These are phyloP conservation scores for Papilio glaucus DNA, from an alignment of 1,140 invertebrate species.

Conservation along the genomic window DNA sequence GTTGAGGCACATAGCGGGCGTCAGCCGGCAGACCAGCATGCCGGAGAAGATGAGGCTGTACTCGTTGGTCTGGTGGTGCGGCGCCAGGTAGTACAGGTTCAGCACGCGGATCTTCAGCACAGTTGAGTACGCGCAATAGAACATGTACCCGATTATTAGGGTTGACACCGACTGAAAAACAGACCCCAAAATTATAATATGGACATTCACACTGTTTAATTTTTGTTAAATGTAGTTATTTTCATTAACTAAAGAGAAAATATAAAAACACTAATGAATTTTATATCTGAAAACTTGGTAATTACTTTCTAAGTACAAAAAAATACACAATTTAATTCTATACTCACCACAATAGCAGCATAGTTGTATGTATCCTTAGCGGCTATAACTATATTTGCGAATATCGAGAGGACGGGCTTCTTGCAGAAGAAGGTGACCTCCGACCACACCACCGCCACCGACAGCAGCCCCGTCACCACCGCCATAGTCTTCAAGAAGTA, in stretches of 20 bases:
- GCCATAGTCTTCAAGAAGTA: constrained; percentile 90
- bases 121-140: constrained; percentile 98
- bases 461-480: constrained; percentile 90
- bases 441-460: constrained; percentile 97
- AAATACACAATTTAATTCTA: background rate
- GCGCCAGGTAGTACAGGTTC: constrained; percentile 98
- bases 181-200: constrained; percentile 39
- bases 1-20: constrained; percentile 99
- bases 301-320: background rate
- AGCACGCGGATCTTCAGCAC: constrained; percentile 97
- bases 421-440: constrained; percentile 99
- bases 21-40: constrained; percentile 98
- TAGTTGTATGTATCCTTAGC: constrained; percentile 95
- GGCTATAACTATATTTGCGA: constrained; percentile 95
- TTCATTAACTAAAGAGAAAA: no score
- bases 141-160: constrained; percentile 95
- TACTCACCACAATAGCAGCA: constrained; percentile 95
- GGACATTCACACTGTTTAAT: no score
- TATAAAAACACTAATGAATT: no score
- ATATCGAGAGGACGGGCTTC: constrained; percentile 95
- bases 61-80: constrained; percentile 99
- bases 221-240: no score
- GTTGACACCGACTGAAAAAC: constrained; percentile 90
- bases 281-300: no score
- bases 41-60: constrained; percentile 99